Evolutionary conservation across 1,140 invertebrate genomes (phyloP).

Genomic region (Plectrocnemia conspersa): DNA sequence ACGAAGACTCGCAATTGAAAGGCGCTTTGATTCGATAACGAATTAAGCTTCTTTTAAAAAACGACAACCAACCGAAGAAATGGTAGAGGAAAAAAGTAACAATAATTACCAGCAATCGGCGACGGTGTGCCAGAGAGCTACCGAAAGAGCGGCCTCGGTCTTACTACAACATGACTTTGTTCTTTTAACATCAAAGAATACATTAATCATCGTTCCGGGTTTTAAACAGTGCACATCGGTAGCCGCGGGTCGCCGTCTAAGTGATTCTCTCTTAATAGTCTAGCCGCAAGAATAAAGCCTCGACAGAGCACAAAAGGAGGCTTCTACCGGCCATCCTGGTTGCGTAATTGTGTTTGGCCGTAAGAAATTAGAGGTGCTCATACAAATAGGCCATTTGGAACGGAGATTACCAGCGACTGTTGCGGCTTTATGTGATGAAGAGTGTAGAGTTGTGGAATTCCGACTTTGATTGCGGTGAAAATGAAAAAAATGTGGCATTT

Average conservation of each 20-base stretch:
- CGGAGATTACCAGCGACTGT: no score
- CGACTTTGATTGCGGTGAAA: no score
- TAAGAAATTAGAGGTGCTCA: background rate
- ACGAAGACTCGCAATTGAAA: no score
- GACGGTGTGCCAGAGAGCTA: constrained; percentile 14
- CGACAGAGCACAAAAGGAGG: background rate
- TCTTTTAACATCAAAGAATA: constrained; percentile 22
- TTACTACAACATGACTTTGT: constrained; percentile 19
- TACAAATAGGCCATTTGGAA: constrained; percentile 4
- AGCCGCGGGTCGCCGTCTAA: constrained; percentile 17
- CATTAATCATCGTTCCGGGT: constrained; percentile 29
- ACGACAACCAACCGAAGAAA: no score
- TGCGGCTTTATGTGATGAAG: no score
- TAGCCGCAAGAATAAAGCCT: no score
- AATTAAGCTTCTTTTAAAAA: no score
- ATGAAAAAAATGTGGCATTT: no score
- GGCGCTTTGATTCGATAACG: no score
- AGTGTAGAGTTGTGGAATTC: no score
- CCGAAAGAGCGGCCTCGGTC: constrained; percentile 4
- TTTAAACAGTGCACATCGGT: constrained; percentile 27
- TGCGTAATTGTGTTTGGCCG: background rate
- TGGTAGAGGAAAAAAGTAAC: no score
- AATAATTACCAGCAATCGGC: background rate
- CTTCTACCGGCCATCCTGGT: background rate
- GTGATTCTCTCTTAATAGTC: constrained; percentile 27